Evolutionary conservation across 2,888 invertebrate genomes (phyloP), one percentile per base, ranked within the genome.

Genomic region (Euclidia mi): DNA sequence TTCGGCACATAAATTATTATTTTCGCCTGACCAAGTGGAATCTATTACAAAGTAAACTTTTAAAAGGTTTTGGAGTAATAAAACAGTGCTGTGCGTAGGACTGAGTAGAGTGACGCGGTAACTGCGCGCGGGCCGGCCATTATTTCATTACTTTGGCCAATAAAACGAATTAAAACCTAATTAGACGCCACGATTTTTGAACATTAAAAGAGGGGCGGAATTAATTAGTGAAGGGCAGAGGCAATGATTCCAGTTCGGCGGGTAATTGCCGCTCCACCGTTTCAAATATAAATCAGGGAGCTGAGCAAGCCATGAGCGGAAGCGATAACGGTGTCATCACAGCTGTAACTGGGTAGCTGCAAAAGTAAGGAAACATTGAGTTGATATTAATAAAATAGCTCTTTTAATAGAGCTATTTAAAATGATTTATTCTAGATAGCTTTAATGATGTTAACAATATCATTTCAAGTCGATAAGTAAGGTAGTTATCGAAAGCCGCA

Each of bases 101-200:
- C 46, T 41, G 2, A 34, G 56, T 38, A 28, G 49, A 34, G 48
- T 41, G 81, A 73, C 79, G 82, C 72, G 65, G 82, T 74, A 84
- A 83, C 79, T 79, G 81, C 74, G 76, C 76, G 61, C 56, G 66
- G 72, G 68, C 57, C 78, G 75, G 68, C 87, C 88, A 86, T 92
- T 90, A 89, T 88, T 87, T 87, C 91, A 88, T 89, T 89, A 87
- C 89, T 88, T 85, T 87, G 83, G 82, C 88, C 88, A 91, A 92
- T 94, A 92, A 92, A 92, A 94, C 92, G 91, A 92, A 94, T 94
- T 94, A 94, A 94, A 94, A 91, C 92, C 92, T 94, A 94, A 94
- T 94, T 94, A 93, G 92, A 90, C 87, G 88, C 88, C 83, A 84
- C 86, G 91, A 94, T 94, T 94, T 94, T 94, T 94, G 93, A 92